These are phyloP conservation scores for Spodoptera litura DNA, from an alignment of 1,140 invertebrate genomes.

Conservation along the genomic window DNA sequence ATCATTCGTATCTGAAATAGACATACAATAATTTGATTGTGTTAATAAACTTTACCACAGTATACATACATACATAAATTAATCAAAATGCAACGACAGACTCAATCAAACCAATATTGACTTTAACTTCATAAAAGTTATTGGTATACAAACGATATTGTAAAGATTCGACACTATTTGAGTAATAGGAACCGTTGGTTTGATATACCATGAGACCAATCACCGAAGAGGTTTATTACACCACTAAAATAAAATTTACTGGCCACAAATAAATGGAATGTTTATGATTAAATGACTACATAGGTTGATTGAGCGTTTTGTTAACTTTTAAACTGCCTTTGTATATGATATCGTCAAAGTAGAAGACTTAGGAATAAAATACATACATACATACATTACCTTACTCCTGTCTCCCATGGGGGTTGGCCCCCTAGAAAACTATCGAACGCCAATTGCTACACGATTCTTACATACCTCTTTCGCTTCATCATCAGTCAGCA, in stretches of 20 bases:
- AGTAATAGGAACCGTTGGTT: conserved; percentile 1
- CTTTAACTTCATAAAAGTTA: conserved; percentile 4
- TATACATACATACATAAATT: neutral
- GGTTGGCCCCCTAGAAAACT: too few relatives aligned
- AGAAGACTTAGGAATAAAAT: conserved; percentile 9
- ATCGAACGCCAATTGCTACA: too few relatives aligned
- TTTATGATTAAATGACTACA: conserved; percentile 36
- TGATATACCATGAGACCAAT: conserved; percentile 22
- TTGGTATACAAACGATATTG: conserved; percentile 24
- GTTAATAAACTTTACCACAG: too few relatives aligned
- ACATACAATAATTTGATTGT: too few relatives aligned
- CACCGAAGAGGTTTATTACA: conserved; percentile 33
- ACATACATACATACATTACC: neutral
- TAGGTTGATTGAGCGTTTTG: conserved; percentile 38
- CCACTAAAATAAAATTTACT: conserved; percentile 46
- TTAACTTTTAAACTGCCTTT: conserved; percentile 35
- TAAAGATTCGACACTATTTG: conserved; percentile 7
- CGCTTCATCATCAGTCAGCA: too few relatives aligned
- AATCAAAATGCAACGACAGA: neutral
- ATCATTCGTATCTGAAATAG: neutral
- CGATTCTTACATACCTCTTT: too few relatives aligned
- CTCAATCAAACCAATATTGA: conserved; percentile 5
- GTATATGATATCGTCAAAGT: conserved; percentile 17
- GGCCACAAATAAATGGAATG: conserved; percentile 40
- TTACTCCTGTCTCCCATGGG: too few relatives aligned